Percentiles rank a stretch among this genome's conserved stretches.
These are phyloP conservation scores for Limnodromus scolopaceus DNA, from an alignment of 2,797 vertebrate species.

Conservation along the genomic window DNA sequence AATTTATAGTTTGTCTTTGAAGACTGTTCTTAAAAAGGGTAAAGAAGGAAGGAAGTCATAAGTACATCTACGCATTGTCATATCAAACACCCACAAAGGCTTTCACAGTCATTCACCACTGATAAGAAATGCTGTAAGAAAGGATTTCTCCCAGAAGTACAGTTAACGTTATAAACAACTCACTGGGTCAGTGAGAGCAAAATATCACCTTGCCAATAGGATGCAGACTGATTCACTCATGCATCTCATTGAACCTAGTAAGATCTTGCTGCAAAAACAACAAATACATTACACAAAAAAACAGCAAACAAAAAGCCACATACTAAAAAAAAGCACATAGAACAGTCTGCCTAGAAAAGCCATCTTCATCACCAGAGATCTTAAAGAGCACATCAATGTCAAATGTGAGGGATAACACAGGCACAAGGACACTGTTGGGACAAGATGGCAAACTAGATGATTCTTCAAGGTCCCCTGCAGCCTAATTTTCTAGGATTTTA, in stretches of 20 bases:
- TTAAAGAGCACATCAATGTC: neutral
- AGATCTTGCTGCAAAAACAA: neutral
- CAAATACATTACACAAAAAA: neutral
- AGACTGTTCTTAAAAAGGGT: neutral
- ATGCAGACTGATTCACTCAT: neutral
- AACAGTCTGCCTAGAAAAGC: neutral
- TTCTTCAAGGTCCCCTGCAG: neutral
- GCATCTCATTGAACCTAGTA: neutral
- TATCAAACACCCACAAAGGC: neutral
- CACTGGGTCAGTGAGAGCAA: neutral
- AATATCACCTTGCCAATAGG: neutral
- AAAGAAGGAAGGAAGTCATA: neutral
- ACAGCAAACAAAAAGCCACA: neutral
- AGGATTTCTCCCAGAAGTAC: neutral
- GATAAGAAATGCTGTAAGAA: neutral
- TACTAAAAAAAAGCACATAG: neutral
- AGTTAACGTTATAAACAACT: neutral
- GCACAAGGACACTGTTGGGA: neutral
- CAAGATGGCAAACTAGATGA: neutral
- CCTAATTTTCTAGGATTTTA: neutral
- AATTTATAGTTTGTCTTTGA: neutral
- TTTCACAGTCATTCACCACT: neutral
- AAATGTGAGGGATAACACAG: neutral
- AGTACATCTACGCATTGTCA: neutral
- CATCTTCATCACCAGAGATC: neutral